Evolutionary conservation across 1,140 invertebrate genomes (phyloP).

Genomic region (Halyomorpha halys): DNA sequence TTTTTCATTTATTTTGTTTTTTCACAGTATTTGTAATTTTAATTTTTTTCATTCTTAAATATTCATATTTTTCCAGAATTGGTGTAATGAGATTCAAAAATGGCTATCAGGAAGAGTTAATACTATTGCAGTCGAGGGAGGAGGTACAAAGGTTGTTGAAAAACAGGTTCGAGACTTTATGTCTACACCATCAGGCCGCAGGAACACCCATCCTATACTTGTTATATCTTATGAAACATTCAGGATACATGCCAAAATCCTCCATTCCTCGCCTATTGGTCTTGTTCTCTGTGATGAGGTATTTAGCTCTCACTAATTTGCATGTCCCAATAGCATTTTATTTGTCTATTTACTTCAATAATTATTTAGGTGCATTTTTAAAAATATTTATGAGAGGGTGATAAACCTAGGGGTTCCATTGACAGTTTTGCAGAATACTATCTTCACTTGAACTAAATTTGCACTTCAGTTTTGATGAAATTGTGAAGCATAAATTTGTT

Average conservation of each 20-base stretch:
- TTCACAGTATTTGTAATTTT: no score
- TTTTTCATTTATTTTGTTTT: no score
- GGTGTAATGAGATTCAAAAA: slow-evolving; percentile 97
- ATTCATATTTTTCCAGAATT: slow-evolving; percentile 54
- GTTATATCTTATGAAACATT: slow-evolving; percentile 99
- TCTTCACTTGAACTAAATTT: no score
- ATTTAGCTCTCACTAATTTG: slow-evolving; percentile 27
- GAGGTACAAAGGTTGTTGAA: slow-evolving; percentile 80
- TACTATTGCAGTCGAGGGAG: slow-evolving; percentile 82
- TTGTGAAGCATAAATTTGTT: no score
- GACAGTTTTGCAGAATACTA: no score
- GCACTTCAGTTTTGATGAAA: no score
- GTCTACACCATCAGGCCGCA: slow-evolving; percentile 42
- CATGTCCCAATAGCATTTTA: no score
- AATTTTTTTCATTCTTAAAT: no score
- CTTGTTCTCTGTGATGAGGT: slow-evolving; percentile 95
- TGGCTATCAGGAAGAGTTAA: slow-evolving; percentile 82
- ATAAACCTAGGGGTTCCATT: no score
- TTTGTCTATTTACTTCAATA: no score
- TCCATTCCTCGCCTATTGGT: slow-evolving; percentile 86
- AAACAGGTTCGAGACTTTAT: slow-evolving; percentile 65
- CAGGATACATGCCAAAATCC: slow-evolving; percentile 75
- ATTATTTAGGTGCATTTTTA: no score
- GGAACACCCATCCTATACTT: slow-evolving; percentile 77
- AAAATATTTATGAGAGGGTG: no score